These are phyloP conservation scores for Koerneria pararmatus DNA, from an alignment of 2,888 invertebrate species.

Conservation along the genomic window DNA sequence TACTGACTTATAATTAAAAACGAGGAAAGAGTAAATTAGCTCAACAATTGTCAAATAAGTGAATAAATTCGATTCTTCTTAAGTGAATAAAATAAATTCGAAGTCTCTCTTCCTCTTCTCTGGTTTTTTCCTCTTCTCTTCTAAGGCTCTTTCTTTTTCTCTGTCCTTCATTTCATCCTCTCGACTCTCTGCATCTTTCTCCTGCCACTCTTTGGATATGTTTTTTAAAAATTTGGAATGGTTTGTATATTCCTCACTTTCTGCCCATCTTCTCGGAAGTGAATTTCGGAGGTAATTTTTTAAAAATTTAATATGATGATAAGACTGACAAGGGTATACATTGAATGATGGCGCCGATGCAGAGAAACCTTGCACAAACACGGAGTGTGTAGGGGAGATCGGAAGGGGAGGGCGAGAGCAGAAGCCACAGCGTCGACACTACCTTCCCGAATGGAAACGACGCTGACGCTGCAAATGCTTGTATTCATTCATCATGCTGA, in stretches of 20 bases:
- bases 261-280: too few relatives aligned
- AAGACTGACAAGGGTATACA: slow-evolving; percentile 10
- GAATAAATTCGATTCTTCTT: too few relatives aligned
- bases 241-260: too few relatives aligned
- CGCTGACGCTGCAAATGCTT: slow-evolving; percentile 19
- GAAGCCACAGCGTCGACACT: slow-evolving; percentile 17
- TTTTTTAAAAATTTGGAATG: too few relatives aligned
- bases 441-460: slow-evolving; percentile 20
- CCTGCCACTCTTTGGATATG: too few relatives aligned
- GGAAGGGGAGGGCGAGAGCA: slow-evolving; percentile 12
- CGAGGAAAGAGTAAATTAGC: too few relatives aligned
- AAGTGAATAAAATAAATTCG: slow-evolving; percentile 24
- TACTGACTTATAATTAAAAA: too few relatives aligned
- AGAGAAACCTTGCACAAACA: slow-evolving; percentile 5
- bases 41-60: too few relatives aligned
- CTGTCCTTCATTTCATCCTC: not conserved
- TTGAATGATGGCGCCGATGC: slow-evolving; percentile 9
- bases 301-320: too few relatives aligned
- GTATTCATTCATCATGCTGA: too few relatives aligned
- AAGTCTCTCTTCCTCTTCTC: slow-evolving; percentile 10
- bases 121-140: not conserved
- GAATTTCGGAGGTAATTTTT: too few relatives aligned
- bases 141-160: not conserved
- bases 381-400: not conserved
- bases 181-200: not conserved